Base-by-base conservation (phyloP, 2,113 vertebrate species). In the Varanus salvator region DNA sequence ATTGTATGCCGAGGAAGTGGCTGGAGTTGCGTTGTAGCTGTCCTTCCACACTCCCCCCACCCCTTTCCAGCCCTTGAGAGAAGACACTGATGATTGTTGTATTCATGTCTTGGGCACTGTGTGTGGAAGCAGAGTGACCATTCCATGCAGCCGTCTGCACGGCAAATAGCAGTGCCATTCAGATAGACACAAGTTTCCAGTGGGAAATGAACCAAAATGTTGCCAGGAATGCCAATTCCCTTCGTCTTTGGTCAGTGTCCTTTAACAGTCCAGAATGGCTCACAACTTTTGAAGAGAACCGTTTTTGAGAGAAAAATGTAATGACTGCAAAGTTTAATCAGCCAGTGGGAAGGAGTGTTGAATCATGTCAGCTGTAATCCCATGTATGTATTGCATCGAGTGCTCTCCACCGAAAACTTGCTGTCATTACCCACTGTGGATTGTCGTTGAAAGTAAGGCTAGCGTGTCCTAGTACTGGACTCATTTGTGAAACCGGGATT, bases 1-100 rank as follows among this genome's bases (percentile, higher is more conserved):
- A 93, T 86, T 8, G 91, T 87, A 91, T 89, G 92, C 93, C 89
- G 93, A 82, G 85, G 95, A 93, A 93, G 90, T 74, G 85, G 87
- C 8, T 1, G 27, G 17, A 9, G 87, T 44, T 94, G 95, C 48
- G 31, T 34, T 69, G 82, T 8, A 15, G 69, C 50, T 1, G 25
- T 64, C 69, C 12, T 29, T 11, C 54, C 19, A 1, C 48, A 1
- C 1, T 38, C 71, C 15, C 72, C 52, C 15, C 29, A 5, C 34
- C 34, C 15, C n/a, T 11, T 48, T 29, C 0, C 17, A n/a, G 4
- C 38, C 52, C 31, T 69, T 34, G 15, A 87, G 52, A 48, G 11
- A 27, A 27, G 38, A 68, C 2, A 31, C 4, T 19, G 54, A 27
- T 34, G 44, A 52, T 69, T 68, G 48, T 52, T 84, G 29, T 14